Evolutionary conservation across 2,113 vertebrate species (phyloP).

Genomic region (Terrapene triunguis): DNA sequence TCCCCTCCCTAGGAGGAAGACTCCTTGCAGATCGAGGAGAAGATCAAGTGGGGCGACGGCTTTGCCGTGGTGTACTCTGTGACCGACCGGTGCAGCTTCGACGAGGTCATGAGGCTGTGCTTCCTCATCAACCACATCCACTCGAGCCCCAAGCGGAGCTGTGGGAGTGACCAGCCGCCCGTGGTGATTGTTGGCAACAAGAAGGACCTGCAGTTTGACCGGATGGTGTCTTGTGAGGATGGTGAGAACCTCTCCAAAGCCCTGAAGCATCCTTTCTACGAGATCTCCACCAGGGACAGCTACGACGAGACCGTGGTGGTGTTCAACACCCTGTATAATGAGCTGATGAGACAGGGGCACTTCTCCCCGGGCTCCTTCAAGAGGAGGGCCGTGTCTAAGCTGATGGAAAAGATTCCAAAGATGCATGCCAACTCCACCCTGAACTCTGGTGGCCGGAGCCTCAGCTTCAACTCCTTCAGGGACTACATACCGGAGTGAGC

Average conservation of each 20-base stretch:
- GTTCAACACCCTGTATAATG: constrained; percentile 79
- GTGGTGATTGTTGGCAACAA: constrained; percentile 84
- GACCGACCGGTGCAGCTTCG: constrained; percentile 85
- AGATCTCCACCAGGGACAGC: constrained; percentile 84
- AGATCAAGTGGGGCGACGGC: constrained; percentile 86
- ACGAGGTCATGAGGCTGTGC: constrained; percentile 84
- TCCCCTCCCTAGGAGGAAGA: constrained; percentile 82
- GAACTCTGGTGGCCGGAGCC: constrained; percentile 65
- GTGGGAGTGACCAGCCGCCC: constrained; percentile 71
- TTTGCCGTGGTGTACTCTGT: constrained; percentile 85
- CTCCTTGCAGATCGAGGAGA: constrained; percentile 85
- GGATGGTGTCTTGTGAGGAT: constrained; percentile 82
- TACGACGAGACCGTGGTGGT: constrained; percentile 80
- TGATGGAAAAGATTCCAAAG: constrained; percentile 85
- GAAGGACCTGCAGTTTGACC: constrained; percentile 85
- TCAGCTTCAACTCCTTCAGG: constrained; percentile 82
- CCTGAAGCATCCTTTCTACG: constrained; percentile 80
- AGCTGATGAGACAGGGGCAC: constrained; percentile 77
- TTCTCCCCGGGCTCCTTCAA: constrained; percentile 79
- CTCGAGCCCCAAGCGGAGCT: constrained; percentile 62
- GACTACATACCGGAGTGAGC: constrained; percentile 80
- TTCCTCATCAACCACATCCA: constrained; percentile 86
- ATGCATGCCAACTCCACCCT: constrained; percentile 79
- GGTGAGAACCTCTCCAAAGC: constrained; percentile 80
- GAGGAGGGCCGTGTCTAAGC: constrained; percentile 79